Evolutionary conservation across 2,888 invertebrate genomes (phyloP), one percentile per base, ranked within the genome.

Genomic region (Hesperia comma): DNA sequence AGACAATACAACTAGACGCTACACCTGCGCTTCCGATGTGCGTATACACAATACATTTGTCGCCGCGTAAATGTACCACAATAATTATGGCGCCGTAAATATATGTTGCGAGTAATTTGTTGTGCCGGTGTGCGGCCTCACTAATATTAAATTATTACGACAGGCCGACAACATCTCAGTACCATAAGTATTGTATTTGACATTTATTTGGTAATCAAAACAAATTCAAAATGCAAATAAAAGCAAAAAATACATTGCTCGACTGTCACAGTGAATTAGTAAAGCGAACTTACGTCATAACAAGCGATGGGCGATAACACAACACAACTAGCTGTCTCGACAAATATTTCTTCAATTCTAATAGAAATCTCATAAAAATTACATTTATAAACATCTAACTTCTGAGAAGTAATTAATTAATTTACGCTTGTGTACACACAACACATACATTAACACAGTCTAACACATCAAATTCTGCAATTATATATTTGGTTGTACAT

Each of bases 401-500:
- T 64, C 64, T 57, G 58, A 41, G 58, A 58, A 64, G 64, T 58
- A 41, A 58, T 64, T 64, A 41, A 58, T 64, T 64, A 46, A 63
- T 57, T 57, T 51, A 63, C 33, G 56, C 78, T 80, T 78, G 76
- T 80, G 76, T 79, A 78, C 79, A 80, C 64, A 64, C 53, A 53
- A 32, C 19, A 46, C 57, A 57, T 75, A 81, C 68, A 62, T 2
- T 79, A 82, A 79, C 78, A 80, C 85, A 87, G 87, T 84, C 81
- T 83, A 80, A 82, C 80, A 84, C 78, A 79, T 77, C 68, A 80
- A 77, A 79, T 79, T 78, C 75, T 71, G 74, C 77, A 76, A 75
- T 76, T 74, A 79, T 74, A 79, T 81, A 78, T 83, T 84, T 83
- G 82, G 83, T 83, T 21, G 43, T 21, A 68, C 78, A 85, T 92